Base-by-base conservation (phyloP, 2,113 vertebrate genomes). In the Mirounga angustirostris region DNA sequence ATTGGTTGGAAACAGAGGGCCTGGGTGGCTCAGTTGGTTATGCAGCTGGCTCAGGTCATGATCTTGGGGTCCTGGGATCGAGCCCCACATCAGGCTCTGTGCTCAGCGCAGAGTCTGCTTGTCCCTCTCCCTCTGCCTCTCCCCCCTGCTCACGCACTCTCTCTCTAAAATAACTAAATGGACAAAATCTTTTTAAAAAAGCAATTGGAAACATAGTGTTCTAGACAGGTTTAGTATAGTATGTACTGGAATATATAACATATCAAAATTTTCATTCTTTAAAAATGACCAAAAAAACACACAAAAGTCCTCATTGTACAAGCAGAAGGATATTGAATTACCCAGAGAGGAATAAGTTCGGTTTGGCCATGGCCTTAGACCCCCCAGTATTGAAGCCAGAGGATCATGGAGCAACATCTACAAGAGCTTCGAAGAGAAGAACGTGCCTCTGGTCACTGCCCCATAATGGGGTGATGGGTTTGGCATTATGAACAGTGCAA, bases 401-500 rank as follows among this genome's bases (percentile, higher is more conserved):
- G 36, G 15, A 5, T 0, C 13, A 40, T 1, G 4, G 7, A 54
- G 11, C 16, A 5, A 85, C 59, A 58, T 26, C 43, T 40, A 1
- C 1, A 3, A 36, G n/a, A 30, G 71, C 43, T 40, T 50, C 5
- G 8, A 50, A 43, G 30, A 80, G 90, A 63, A 67, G 46, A 11
- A 12, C 0, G 11, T 4, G 50, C 43, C 71, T 4, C 56, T 15
- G 3, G 56, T 24, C 4, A 18, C 4, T 3, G 26, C 21, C 36
- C 46, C 5, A 6, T 22, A 11, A 4, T 0, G 11, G 28, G 33
- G 7, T 22, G 2, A 54, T 69, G 9, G 58, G 56, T 1, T 1
- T 6, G 43, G 11, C 18, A 30, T 7, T 0, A 2, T 0, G 71
- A 63, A 54, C 69, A 65, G 33, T 0, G 12, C 43, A 24, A 28